Evolutionary conservation across 2,113 vertebrate genomes (phyloP), one percentile per base, ranked within the genome.

Genomic region (Pterocles gutturalis): DNA sequence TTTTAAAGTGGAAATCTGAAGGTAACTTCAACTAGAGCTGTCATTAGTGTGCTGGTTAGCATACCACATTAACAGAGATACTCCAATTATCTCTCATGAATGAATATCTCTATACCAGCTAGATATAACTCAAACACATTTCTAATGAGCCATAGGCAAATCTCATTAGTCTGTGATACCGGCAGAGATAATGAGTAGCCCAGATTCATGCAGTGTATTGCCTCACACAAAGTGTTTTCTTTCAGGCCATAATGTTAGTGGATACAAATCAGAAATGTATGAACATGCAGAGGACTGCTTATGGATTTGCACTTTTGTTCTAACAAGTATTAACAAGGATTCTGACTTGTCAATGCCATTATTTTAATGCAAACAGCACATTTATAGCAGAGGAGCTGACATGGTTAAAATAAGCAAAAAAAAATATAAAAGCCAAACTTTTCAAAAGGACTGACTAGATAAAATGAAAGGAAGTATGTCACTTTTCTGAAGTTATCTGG

Each of bases 141-240:
- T 89, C 70, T 95, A 96, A 95, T 93, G 64, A 96, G 91, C 83
- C 85, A 76, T 31, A 89, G 65, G 91, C 77, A 89, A 94, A 93
- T 93, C 91, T 96, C 94, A 95, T 97, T 96, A 97, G 64, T 69
- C 33, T 95, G 55, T 78, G 91, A 62, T 94, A 77, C 41, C 10
- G 31, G 58, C 49, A 91, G 62, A 89, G 86, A 72, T 95, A 96
- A 96, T 88, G 75, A 96, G 70, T 79, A 93, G 75, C 43, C 13
- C 31, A 75, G 73, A 92, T 78, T 87, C 83, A 77, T 60, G 51
- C 33, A 78, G 43, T 5, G 3, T 62, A 66, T 62, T 84, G 65
- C 77, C 43, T 71, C 75, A 76, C 34, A 89, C 19, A 24, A 46
- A 81, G 13, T 5, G 3, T 72, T 77, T 97, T 71, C 36, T 87